Evolutionary conservation across 2,113 vertebrate species (phyloP).

Genomic region (Lepisosteus osseus): DNA sequence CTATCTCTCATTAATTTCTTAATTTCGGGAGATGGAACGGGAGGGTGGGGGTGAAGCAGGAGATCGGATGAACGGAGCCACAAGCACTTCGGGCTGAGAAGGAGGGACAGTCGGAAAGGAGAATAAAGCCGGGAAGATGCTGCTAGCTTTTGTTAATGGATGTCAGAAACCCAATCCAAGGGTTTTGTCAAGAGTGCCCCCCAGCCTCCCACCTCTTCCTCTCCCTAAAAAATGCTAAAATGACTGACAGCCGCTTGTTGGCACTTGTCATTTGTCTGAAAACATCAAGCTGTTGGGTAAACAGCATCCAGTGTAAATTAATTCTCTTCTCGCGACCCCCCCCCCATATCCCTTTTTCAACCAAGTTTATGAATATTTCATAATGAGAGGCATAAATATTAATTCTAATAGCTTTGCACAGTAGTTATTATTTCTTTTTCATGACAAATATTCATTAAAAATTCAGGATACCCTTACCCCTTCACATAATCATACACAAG

Average conservation of each 20-base stretch:
- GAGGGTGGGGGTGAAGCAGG: conserved; percentile 72
- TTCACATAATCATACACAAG: conserved; percentile 50
- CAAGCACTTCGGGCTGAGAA: conserved; percentile 75
- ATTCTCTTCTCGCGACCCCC: conserved; percentile 71
- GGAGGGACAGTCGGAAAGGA: conserved; percentile 36
- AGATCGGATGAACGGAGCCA: conserved; percentile 74
- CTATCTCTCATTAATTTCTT: conserved; percentile 98
- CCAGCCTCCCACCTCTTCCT: conserved; percentile 24
- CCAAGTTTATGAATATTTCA: conserved; percentile 98
- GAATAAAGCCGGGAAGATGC: conserved; percentile 70
- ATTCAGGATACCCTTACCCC: conserved; percentile 78
- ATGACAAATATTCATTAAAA: conserved; percentile 95
- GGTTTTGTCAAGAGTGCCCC: conserved; percentile 68
- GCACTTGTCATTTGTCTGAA: conserved; percentile 74
- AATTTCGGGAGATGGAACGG: conserved; percentile 73
- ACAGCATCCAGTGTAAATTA: conserved; percentile 80
- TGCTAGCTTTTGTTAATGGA: conserved; percentile 73
- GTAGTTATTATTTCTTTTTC: conserved; percentile 94
- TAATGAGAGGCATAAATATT: conserved; percentile 96
- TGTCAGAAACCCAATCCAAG: conserved; percentile 89
- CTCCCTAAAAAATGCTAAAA: conserved; percentile 46
- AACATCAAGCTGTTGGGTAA: conserved; percentile 80
- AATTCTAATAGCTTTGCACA: conserved; percentile 97
- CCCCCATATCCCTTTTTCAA: conserved; percentile 53
- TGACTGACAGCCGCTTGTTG: conserved; percentile 71